These are phyloP conservation scores for Limulus polyphemus DNA, from an alignment of 2,888 invertebrate species.

Conservation along the genomic window DNA sequence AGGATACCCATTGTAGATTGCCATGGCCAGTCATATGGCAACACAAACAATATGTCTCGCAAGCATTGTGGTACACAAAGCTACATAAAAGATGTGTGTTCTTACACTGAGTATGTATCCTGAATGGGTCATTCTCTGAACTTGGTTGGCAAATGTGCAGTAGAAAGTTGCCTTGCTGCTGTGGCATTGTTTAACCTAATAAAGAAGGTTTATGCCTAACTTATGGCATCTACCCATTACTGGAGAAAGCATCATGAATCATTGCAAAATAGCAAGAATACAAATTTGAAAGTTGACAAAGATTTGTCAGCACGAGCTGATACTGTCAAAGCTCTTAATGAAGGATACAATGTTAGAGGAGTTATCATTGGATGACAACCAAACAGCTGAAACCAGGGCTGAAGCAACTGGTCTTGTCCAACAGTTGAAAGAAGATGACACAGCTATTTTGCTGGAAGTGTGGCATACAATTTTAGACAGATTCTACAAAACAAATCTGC, in stretches of 20 bases:
- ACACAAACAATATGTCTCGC: too few species aligned
- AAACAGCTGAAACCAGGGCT: too few species aligned
- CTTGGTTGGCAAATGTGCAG: constrained; percentile 1
- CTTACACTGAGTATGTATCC: too few species aligned
- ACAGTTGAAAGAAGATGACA: background rate
- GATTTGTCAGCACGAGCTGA: constrained; percentile 4
- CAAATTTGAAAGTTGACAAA: background rate
- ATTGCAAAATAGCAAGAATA: background rate
- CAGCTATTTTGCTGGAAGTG: background rate
- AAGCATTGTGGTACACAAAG: too few species aligned
- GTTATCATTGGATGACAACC: too few species aligned
- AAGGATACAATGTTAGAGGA: too few species aligned
- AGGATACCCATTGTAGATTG: too few species aligned
- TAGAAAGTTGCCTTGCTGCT: background rate
- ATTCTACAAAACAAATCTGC: background rate
- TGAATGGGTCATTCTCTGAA: too few species aligned
- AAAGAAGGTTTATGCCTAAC: background rate
- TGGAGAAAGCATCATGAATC: background rate
- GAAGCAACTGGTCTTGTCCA: background rate
- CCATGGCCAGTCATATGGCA: too few species aligned
- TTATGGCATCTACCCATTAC: background rate
- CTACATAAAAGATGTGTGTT: background rate
- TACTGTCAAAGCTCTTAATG: constrained; percentile 2
- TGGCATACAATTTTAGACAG: background rate
- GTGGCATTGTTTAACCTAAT: background rate